Evolutionary conservation across 2,888 invertebrate genomes (phyloP).

Genomic region (Drosophila birchii): DNA sequence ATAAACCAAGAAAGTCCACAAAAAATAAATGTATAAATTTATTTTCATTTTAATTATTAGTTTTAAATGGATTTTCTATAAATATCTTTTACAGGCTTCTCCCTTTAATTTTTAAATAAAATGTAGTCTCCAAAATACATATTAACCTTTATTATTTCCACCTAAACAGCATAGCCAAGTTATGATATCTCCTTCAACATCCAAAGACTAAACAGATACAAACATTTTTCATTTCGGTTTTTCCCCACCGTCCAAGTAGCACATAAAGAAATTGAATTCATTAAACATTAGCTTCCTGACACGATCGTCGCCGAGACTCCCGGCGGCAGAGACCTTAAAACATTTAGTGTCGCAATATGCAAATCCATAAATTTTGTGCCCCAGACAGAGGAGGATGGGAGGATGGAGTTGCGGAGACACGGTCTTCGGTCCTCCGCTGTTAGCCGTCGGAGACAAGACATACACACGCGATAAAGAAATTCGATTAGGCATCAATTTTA

Average conservation of each 20-base stretch:
- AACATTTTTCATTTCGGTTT: slow-evolving; percentile 35
- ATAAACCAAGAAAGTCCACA: too few relatives aligned
- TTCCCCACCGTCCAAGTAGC: slow-evolving; percentile 62
- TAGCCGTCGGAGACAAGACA: slow-evolving; percentile 59
- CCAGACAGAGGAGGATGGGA: slow-evolving; percentile 34
- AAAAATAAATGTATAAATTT: too few relatives aligned
- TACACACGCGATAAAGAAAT: slow-evolving; percentile 82
- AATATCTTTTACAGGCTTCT: too few relatives aligned
- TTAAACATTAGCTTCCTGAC: slow-evolving; percentile 80
- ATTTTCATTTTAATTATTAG: too few relatives aligned
- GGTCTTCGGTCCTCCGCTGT: slow-evolving; percentile 6
- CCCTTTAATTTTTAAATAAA: neutral
- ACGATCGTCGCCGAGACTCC: slow-evolving; percentile 49
- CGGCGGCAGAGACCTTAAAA: slow-evolving; percentile 55
- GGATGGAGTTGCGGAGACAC: slow-evolving; percentile 5
- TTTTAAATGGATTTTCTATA: too few relatives aligned
- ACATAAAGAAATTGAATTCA: slow-evolving; percentile 81
- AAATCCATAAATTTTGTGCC: slow-evolving; percentile 73
- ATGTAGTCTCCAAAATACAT: neutral
- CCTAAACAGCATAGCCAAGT: neutral
- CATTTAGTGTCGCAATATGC: slow-evolving; percentile 78
- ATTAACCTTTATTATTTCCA: neutral
- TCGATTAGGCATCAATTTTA: slow-evolving; percentile 83
- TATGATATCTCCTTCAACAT: neutral
- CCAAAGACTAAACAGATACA: slow-evolving; percentile 3